Evolutionary conservation across 2,888 invertebrate genomes (phyloP).

Genomic region (Drosophila tanythrix): DNA sequence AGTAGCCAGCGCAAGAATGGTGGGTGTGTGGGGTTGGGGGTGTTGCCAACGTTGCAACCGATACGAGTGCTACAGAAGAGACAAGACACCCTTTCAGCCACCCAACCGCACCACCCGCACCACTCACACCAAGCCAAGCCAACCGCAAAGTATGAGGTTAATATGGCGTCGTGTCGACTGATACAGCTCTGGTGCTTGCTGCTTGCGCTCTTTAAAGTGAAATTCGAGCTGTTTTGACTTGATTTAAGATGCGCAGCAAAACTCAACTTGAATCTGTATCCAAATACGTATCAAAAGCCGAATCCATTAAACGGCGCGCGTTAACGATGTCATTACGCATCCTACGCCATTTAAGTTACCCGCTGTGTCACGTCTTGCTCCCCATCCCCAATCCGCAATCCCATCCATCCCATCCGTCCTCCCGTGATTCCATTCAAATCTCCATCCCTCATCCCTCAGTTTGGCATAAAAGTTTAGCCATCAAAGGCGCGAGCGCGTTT

Average conservation of each 20-base stretch:
- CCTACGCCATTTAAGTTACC: slow-evolving; percentile 84
- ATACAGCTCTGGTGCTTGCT: neutral
- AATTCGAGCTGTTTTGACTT: slow-evolving; percentile 60
- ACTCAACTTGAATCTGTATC: slow-evolving; percentile 21
- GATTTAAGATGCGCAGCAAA: slow-evolving; percentile 44
- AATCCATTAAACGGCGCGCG: slow-evolving; percentile 70
- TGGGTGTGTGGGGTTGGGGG: slow-evolving; percentile 1
- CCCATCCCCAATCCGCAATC: slow-evolving; percentile 82
- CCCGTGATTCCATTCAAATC: slow-evolving; percentile 43
- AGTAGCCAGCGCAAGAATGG: slow-evolving; percentile 58
- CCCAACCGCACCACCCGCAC: slow-evolving; percentile 4
- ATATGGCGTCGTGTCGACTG: slow-evolving; percentile 34
- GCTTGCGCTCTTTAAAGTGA: slow-evolving; percentile 53
- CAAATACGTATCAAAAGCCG: slow-evolving; percentile 33
- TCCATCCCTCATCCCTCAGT: slow-evolving; percentile 47
- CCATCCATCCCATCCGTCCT: slow-evolving; percentile 85
- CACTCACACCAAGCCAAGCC: slow-evolving; percentile 11
- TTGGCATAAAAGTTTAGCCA: slow-evolving; percentile 72
- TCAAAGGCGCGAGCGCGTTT: slow-evolving; percentile 81
- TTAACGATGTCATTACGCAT: slow-evolving; percentile 86
- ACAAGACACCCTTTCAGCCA: slow-evolving; percentile 1
- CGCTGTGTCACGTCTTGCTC: slow-evolving; percentile 26
- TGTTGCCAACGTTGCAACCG: slow-evolving; percentile 58
- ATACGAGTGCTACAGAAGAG: slow-evolving; percentile 31
- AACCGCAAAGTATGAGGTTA: slow-evolving; percentile 71